phyloP scores from a whole-genome alignment of 2,888 invertebrate species.

The Pandemis heparana region DNA sequence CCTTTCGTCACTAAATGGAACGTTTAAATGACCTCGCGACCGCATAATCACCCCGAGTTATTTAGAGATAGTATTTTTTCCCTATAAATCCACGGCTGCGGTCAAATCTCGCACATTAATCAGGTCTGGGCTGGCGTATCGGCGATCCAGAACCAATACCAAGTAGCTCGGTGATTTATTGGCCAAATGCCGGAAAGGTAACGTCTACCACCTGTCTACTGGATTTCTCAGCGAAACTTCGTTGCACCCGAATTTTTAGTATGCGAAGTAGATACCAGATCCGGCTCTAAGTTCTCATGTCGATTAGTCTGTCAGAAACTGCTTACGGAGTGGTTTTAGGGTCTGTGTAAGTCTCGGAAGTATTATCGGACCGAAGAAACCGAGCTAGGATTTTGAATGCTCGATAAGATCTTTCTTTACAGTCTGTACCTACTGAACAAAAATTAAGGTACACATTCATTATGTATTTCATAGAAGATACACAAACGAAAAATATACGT shows the following conservation, averaged over 20 bases:
- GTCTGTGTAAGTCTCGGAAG: constrained; percentile 17
- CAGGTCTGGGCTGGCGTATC: constrained; percentile 63
- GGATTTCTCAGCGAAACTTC: constrained; percentile 42
- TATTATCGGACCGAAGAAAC: constrained; percentile 16
- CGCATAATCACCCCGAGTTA: constrained; percentile 24
- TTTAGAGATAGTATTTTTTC: constrained; percentile 34
- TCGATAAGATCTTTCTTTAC: not conserved
- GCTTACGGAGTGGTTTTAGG: constrained; percentile 27
- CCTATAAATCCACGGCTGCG: constrained; percentile 49
- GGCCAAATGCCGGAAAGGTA: constrained; percentile 63
- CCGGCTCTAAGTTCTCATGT: constrained; percentile 15
- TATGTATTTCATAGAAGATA: too few species aligned
- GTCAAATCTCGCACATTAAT: constrained; percentile 74
- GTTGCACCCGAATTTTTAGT: constrained; percentile 36
- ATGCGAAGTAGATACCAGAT: constrained; percentile 16
- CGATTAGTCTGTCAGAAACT: constrained; percentile 38
- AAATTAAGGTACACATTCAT: too few species aligned
- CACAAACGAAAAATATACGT: too few species aligned
- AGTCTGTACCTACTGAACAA: too few species aligned
- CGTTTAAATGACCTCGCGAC: not conserved
- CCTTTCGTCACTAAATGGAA: not conserved
- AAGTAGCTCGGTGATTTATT: constrained; percentile 74
- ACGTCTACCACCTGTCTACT: constrained; percentile 75
- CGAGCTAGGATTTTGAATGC: constrained; percentile 13
- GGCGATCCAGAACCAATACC: constrained; percentile 66